phyloP scores from a whole-genome alignment of 2,797 vertebrate genomes.

The Ctenosaura bakeri region DNA sequence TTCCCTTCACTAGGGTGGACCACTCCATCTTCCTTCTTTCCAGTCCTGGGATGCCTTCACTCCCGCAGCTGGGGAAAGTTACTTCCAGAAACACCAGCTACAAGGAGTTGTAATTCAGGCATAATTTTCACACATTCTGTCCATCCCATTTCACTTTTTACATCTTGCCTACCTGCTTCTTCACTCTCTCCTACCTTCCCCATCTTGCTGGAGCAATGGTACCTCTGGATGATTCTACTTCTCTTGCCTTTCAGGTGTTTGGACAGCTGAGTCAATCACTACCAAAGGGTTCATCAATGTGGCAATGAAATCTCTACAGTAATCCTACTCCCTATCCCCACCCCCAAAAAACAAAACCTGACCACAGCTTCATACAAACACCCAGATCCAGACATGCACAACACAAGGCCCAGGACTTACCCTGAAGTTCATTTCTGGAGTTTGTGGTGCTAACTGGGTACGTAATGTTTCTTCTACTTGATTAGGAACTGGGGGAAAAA shows the following conservation, averaged over 20 bases:
- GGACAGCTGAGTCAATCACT: not conserved
- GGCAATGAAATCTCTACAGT: not conserved
- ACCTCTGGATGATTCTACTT: not conserved
- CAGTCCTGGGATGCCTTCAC: not conserved
- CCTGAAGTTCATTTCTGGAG: constrained; percentile 88
- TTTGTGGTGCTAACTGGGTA: constrained; percentile 85
- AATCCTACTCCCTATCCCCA: constrained; percentile 27
- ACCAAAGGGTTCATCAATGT: not conserved
- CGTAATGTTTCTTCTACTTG: constrained; percentile 88
- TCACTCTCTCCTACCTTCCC: not conserved
- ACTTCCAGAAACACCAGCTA: not conserved
- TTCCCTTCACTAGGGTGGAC: not conserved
- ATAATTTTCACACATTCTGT: not conserved
- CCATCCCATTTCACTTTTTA: not conserved
- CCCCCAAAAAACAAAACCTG: not conserved
- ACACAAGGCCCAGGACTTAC: constrained; percentile 78
- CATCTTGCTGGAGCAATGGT: not conserved
- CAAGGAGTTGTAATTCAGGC: not conserved
- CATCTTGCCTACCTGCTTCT: not conserved
- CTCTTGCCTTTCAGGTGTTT: not conserved
- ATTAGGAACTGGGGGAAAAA: constrained; percentile 85
- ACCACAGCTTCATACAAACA: too few species aligned
- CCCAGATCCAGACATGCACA: too few species aligned
- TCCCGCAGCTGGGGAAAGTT: too few species aligned
- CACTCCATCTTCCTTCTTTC: not conserved